Evolutionary conservation across 2,888 invertebrate genomes (phyloP), one percentile per base, ranked within the genome.

Genomic region (Cephus runcator): DNA sequence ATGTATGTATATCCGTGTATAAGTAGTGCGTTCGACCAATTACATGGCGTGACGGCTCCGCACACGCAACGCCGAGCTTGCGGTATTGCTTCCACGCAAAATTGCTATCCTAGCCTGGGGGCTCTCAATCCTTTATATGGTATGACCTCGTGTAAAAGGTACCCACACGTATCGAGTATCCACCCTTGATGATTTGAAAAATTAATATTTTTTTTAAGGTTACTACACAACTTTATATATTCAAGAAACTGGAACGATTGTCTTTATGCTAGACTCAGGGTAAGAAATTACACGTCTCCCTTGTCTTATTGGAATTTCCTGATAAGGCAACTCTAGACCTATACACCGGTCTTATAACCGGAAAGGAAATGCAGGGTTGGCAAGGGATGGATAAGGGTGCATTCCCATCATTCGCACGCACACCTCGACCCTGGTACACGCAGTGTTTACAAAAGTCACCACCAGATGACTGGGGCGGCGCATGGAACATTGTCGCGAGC

Each of bases 371-470:
- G 56, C 56, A 56, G 23, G 56, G 23, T 56, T 56, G 56, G 56
- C 23, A 23, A 23, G 9, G 23, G 56, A 23, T 56, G 33, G 71
- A 75, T 69, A 76, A 75, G 77, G 79, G 78, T 77, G 78, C 56
- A 78, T 78, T 81, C 77, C 80, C 83, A 80, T 82, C 79, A 82
- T 83, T 79, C 75, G 80, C 80, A 82, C 74, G 81, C 79, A 82
- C 79, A 78, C 12, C 31, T 33, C 31, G 71, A 23, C 31, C 71
- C 34, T 31, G 12, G 33, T 75, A 36, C 68, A 75, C 80, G 81
- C 83, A 83, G 83, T 91, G 89, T 91, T 91, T 90, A 90, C 90
- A 85, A 89, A 91, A 91, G 91, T 91, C 91, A 91, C 88, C 88
- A 86, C 84, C 90, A 91, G 91, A 90, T 90, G 89, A 90, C 90